These are phyloP conservation scores for Linepithema humile DNA, from an alignment of 1,140 invertebrate genomes.

Conservation along the genomic window DNA sequence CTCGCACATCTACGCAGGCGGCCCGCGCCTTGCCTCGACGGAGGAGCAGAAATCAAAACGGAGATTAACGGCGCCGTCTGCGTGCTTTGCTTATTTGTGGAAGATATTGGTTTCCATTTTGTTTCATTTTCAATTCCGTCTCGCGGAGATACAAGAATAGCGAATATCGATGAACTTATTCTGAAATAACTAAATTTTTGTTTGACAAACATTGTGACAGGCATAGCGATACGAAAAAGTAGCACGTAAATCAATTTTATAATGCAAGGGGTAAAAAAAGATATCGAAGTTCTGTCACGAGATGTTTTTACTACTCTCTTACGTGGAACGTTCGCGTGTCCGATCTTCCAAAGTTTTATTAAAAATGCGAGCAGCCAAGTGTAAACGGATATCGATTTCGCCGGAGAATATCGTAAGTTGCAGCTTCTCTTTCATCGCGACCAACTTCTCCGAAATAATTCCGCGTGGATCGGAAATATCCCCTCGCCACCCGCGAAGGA, in stretches of 20 bases:
- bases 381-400: conserved; percentile 22
- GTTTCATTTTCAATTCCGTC: not conserved
- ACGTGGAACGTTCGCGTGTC: not conserved
- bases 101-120: not conserved
- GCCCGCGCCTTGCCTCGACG: not conserved
- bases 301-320: not conserved
- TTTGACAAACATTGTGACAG: not conserved
- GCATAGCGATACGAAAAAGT: not conserved
- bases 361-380: not conserved
- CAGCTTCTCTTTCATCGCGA: conserved; percentile 38
- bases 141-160: not conserved
- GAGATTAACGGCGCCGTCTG: conserved; percentile 27
- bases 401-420: not conserved
- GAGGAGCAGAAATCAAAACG: conserved; percentile 33
- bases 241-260: not conserved
- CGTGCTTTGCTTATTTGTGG: not conserved
- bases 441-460: conserved; percentile 39
- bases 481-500: not conserved
- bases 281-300: not conserved
- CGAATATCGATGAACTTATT: not conserved
- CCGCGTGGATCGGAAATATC: conserved; percentile 19
- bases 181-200: not conserved
- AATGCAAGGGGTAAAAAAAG: not conserved
- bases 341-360: conserved; percentile 25
- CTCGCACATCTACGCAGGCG: conserved; percentile 48